Evolutionary conservation across 2,113 vertebrate species (phyloP).

Genomic region (Mandrillus leucophaeus): DNA sequence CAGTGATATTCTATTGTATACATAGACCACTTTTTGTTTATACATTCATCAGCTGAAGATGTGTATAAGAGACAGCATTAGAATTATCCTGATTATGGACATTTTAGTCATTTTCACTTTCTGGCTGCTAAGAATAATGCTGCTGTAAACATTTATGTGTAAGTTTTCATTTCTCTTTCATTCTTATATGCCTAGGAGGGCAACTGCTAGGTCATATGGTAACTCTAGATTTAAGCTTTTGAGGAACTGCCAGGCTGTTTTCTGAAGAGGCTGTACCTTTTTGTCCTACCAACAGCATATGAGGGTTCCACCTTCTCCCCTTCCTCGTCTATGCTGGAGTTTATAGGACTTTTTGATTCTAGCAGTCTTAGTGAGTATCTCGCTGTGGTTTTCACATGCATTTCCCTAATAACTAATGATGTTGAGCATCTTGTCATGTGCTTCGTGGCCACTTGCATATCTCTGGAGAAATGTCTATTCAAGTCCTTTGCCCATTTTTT

Average conservation of each 20-base stretch:
- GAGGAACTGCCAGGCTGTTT: background rate
- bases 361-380: background rate
- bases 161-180: background rate
- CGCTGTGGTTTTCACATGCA: background rate
- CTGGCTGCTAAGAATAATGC: background rate
- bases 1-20: rapidly evolving
- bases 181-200: background rate
- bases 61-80: too few relatives aligned
- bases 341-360: background rate
- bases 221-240: background rate
- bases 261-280: background rate
- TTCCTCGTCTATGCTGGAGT: background rate
- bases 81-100: too few relatives aligned
- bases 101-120: background rate
- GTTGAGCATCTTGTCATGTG: background rate
- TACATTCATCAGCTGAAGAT: background rate
- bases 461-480: background rate
- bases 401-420: background rate
- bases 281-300: too few relatives aligned
- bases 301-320: background rate
- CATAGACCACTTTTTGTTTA: rapidly evolving
- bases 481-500: background rate
- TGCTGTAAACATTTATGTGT: background rate
- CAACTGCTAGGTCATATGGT: background rate
- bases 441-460: background rate